Evolutionary conservation across 2,797 vertebrate genomes (phyloP).

Genomic region (Fistularia commersonii): DNA sequence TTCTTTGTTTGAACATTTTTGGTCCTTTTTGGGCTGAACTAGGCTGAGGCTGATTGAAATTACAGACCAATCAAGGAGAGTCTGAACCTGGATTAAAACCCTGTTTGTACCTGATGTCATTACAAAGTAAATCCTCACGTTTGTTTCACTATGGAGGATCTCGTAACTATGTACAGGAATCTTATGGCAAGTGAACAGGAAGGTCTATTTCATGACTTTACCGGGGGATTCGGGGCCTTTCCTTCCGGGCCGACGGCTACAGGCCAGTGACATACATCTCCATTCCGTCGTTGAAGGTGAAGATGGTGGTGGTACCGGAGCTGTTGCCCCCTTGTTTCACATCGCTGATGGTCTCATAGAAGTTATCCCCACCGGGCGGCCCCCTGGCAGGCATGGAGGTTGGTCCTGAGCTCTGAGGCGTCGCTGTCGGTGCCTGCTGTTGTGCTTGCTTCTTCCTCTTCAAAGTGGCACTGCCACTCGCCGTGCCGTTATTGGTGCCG

Average conservation of each 20-base stretch:
- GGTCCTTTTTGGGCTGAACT: constrained; percentile 62
- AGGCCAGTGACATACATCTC: constrained; percentile 84
- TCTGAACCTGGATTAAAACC: constrained; percentile 71
- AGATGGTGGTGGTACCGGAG: constrained; percentile 80
- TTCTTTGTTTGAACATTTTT: constrained; percentile 44
- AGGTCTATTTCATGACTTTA: constrained; percentile 31
- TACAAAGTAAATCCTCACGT: constrained; percentile 57
- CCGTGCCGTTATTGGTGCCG: constrained; percentile 52
- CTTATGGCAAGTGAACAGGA: constrained; percentile 30
- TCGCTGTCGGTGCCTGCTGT: constrained; percentile 38
- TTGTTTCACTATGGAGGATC: constrained; percentile 44
- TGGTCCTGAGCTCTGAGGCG: constrained; percentile 59
- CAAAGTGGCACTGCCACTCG: constrained; percentile 57
- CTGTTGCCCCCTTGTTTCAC: constrained; percentile 70
- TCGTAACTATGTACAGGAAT: constrained; percentile 58
- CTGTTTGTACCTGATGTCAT: constrained; percentile 70
- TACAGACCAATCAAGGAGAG: constrained; percentile 50
- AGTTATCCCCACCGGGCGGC: constrained; percentile 72
- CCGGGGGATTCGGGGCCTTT: constrained; percentile 28
- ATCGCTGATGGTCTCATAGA: constrained; percentile 79
- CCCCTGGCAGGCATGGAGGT: constrained; percentile 42
- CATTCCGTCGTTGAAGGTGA: constrained; percentile 82
- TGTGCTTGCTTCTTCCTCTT: constrained; percentile 73
- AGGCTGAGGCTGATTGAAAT: constrained; percentile 63
- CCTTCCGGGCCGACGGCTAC: constrained; percentile 50